Evolutionary conservation across 2,113 vertebrate species (phyloP), one percentile per base, ranked within the genome.

Genomic region (Siniperca knerii): DNA sequence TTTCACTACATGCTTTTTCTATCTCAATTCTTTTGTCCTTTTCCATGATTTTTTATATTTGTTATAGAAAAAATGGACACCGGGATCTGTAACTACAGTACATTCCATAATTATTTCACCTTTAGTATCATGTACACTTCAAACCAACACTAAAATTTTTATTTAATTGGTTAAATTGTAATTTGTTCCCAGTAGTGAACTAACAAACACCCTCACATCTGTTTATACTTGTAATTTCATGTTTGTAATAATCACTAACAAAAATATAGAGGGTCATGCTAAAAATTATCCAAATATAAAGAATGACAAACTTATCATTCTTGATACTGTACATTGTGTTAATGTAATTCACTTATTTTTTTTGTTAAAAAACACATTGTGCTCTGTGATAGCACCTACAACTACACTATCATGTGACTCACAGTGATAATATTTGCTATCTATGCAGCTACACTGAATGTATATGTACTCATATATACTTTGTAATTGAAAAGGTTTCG

Each of bases 381-480:
- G 6, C 73, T 76, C 57, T 71, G 62, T 75, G 25, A 71, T 60
- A 68, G 68, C 46, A 60, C 29, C 55, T 40, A 58, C 54, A 40
- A 23, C 16, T 23, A 21, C 66, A 48, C 12, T 29, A 12, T 77
- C 15, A 52, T 68, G 66, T 78, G 60, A 80, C 55, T 75, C 48
- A 64, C 13, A 54, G 48, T 46, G 57, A 37, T 72, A 64, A 84
- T 33, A 79, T 37, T 40, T 84, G 80, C 64, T 52, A 57, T 83
- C 83, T 88, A 82, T 90, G 86, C 84, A 91, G 86, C 80, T 77
- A 48, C n/a, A 69, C 7, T 58, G 37, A 44, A 79, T 71, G 67
- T 64, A 71, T 69, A 84, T 35, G 21, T 46, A 79, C 50, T 65
- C 7, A 58, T 16, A 18, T 16, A 16, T 61, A 55, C 65, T 73